phyloP scores from a whole-genome alignment of 2,113 vertebrate genomes.

The Herpailurus yagouaroundi region DNA sequence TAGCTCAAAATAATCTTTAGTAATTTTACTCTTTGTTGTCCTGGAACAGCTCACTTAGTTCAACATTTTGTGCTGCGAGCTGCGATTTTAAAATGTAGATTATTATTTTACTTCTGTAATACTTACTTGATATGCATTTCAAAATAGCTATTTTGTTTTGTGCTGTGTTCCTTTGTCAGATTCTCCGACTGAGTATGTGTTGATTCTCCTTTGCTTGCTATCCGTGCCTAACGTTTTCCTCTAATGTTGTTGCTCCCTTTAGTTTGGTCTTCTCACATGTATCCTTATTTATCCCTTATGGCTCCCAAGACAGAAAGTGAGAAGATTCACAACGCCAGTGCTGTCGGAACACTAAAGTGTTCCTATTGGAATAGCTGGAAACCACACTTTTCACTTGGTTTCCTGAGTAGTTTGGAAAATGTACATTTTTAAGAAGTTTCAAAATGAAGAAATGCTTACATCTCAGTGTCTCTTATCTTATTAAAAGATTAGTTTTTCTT shows the following conservation, averaged over 20 bases:
- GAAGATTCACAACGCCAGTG: neutral
- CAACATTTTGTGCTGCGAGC: neutral
- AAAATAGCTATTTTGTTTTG: neutral
- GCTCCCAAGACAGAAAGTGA: neutral
- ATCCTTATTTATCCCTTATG: neutral
- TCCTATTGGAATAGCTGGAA: neutral
- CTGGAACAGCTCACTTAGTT: neutral
- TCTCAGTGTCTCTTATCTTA: neutral
- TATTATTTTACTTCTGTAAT: neutral
- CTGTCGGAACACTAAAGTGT: neutral
- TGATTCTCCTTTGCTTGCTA: neutral
- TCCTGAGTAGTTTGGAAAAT: neutral
- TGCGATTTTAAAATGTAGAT: neutral
- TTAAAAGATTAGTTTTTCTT: neutral
- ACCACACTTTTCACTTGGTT: neutral
- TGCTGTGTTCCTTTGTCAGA: neutral
- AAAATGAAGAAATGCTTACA: neutral
- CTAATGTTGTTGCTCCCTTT: neutral
- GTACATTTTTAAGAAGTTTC: neutral
- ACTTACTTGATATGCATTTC: neutral
- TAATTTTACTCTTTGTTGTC: constrained; percentile 5
- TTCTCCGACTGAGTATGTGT: neutral
- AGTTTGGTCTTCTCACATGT: neutral
- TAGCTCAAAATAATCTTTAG: neutral
- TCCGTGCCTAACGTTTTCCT: neutral